Conservation (phyloP, 2,888 invertebrate species). For the Anoncus sp. region DNA sequence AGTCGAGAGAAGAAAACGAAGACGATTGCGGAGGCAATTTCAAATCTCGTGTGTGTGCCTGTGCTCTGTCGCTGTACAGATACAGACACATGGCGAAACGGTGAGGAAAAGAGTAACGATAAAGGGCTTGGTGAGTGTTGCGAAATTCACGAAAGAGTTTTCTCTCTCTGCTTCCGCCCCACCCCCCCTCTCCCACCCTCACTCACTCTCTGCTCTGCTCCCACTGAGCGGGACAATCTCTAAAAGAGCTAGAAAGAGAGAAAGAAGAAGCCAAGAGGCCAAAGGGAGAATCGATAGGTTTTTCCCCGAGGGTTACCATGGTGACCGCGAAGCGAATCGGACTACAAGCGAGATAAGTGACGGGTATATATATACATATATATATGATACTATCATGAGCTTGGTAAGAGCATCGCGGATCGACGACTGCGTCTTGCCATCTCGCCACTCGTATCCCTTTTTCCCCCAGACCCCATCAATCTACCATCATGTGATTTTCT, state of each 20-base stretch:
- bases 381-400: conserved; percentile 69
- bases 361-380: conserved; percentile 64
- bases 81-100: conserved; percentile 50
- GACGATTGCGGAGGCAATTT: conserved; percentile 42
- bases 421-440: conserved; percentile 46
- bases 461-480: conserved; percentile 39
- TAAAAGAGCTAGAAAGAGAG: conserved; percentile 65
- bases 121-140: conserved; percentile 49
- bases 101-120: conserved; percentile 62
- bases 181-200: conserved; percentile 35
- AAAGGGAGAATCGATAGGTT: conserved; percentile 83
- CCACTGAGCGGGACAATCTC: conserved; percentile 44
- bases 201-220: conserved; percentile 29
- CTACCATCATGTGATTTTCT: neutral
- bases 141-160: conserved; percentile 65
- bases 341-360: conserved; percentile 77
- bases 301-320: conserved; percentile 82
- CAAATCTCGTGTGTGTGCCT: conserved; percentile 46
- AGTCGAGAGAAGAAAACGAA: conserved; percentile 46
- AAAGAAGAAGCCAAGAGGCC: conserved; percentile 76
- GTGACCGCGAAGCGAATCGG: conserved; percentile 78
- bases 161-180: conserved; percentile 10
- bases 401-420: conserved; percentile 78
- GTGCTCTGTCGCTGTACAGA: neutral
- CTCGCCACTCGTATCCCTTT: conserved; percentile 48